These are phyloP conservation scores for Lates japonicus DNA, from an alignment of 2,797 vertebrate species.

Conservation along the genomic window DNA sequence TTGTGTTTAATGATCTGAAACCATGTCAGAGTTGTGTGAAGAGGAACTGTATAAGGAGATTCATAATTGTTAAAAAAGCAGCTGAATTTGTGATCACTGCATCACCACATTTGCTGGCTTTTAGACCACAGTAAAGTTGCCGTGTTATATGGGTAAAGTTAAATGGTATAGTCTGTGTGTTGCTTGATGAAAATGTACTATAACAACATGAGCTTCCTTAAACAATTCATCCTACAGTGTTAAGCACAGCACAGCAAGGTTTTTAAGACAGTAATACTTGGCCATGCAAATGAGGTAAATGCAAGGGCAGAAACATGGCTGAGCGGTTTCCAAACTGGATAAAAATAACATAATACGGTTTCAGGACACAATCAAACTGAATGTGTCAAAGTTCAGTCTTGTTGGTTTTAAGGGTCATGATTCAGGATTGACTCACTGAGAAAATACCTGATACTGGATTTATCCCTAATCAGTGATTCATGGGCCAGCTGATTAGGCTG, in stretches of 20 bases:
- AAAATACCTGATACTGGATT: constrained; percentile 9
- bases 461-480: not conserved
- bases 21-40: not conserved
- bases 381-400: constrained; percentile 15
- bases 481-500: constrained; percentile 2
- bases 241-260: not conserved
- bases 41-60: not conserved
- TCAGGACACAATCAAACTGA: not conserved
- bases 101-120: too few species aligned
- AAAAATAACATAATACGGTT: not conserved
- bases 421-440: not conserved
- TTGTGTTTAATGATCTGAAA: too few species aligned
- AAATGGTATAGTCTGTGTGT: not conserved
- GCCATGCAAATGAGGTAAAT: not conserved
- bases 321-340: not conserved
- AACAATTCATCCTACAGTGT: not conserved
- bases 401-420: not conserved
- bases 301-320: not conserved
- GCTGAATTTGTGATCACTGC: not conserved
- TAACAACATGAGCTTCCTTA: not conserved
- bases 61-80: not conserved
- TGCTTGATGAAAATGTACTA: not conserved
- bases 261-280: not conserved
- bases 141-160: not conserved
- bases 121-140: not conserved